A percentile compares a stretch with the other conserved stretches of the same genome.
Conservation (phyloP, 2,113 vertebrate genomes). For the Bettongia penicillata region DNA sequence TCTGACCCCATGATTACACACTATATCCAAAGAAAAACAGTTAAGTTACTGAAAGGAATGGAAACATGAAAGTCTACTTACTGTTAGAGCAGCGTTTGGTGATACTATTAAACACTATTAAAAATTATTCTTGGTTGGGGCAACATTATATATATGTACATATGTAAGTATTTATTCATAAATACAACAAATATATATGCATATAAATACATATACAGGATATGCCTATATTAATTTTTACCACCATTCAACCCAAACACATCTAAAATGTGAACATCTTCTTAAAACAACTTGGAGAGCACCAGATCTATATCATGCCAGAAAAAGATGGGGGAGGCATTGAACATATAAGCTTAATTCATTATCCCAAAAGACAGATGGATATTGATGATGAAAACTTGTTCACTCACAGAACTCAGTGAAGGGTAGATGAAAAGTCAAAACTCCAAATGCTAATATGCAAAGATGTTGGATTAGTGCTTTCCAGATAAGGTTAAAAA, state of each 20-base stretch:
- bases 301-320: not conserved
- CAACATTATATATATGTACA: not conserved
- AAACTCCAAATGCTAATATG: not conserved
- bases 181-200: not conserved
- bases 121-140: not conserved
- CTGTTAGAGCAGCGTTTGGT: not conserved
- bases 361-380: not conserved
- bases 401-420: not conserved
- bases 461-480: not conserved
- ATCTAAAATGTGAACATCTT: not conserved
- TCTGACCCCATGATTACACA: not conserved
- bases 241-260: not conserved
- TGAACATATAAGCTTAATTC: not conserved
- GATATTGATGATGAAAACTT: not conserved
- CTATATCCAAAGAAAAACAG: not conserved
- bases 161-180: not conserved
- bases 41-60: not conserved
- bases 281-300: not conserved
- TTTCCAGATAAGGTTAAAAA: not conserved
- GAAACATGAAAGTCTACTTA: not conserved
- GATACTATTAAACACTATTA: not conserved
- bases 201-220: not conserved
- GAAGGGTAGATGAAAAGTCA: not conserved
- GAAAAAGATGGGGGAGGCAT: not conserved
- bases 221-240: not conserved